phyloP scores from a whole-genome alignment of 2,797 vertebrate species.

The Acestrorhynchus altus region DNA sequence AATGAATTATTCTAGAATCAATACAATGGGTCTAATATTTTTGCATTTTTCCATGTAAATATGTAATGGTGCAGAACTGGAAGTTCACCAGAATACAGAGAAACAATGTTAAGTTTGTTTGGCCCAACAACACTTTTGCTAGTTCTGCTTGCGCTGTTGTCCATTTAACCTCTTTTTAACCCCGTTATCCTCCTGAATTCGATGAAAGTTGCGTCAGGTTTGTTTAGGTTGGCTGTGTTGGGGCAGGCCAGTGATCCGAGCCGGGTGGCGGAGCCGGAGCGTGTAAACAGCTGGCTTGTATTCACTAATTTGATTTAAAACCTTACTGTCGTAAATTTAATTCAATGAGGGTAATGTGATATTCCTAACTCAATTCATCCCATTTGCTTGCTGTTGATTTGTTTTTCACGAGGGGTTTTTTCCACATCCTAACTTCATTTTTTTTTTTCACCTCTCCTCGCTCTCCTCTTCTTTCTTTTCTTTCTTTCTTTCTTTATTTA shows the following conservation, averaged over 20 bases:
- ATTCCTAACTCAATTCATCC: slow-evolving; percentile 75
- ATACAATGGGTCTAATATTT: no score
- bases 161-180: slow-evolving; percentile 32
- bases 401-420: slow-evolving; percentile 68
- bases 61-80: no score
- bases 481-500: no score
- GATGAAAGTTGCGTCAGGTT: slow-evolving; percentile 5
- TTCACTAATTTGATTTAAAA: slow-evolving; percentile 72
- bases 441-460: slow-evolving; percentile 36
- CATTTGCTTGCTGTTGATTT: slow-evolving; percentile 75
- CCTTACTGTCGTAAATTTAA: slow-evolving; percentile 72
- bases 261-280: slow-evolving; percentile 59
- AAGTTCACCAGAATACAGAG: slow-evolving; percentile 15
- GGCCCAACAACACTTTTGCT: slow-evolving; percentile 3
- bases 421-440: slow-evolving; percentile 35
- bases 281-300: slow-evolving; percentile 71
- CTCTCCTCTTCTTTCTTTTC: slow-evolving; percentile 31
- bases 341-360: slow-evolving; percentile 79
- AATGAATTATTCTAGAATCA: no score
- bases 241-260: slow-evolving; percentile 53
- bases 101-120: no score
- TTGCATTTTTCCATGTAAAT: no score
- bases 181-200: slow-evolving; percentile 3
- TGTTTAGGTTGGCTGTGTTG: slow-evolving; percentile 36
- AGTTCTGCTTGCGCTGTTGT: not conserved